phyloP scores from a whole-genome alignment of 53 echinoderm and acorn worm genomes.

The Luidia sarsii region DNA sequence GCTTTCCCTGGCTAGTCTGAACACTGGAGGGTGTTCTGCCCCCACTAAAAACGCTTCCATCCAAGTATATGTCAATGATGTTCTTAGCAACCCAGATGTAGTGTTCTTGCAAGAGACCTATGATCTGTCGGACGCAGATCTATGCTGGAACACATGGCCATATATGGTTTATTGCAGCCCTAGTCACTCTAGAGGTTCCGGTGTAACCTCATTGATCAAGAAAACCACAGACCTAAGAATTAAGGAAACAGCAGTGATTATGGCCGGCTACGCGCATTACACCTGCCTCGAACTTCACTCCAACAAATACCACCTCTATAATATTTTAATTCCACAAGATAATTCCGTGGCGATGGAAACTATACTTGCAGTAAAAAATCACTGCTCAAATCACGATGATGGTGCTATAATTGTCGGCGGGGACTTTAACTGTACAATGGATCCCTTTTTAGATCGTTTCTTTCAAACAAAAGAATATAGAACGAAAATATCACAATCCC shows the following conservation, averaged over 20 bases:
- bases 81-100: not conserved
- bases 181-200: not conserved
- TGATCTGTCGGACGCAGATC: not conserved
- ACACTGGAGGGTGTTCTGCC: slow-evolving; percentile 17
- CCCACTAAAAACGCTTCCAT: not conserved
- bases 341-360: not conserved
- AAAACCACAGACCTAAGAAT: no score
- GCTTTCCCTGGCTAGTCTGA: not conserved
- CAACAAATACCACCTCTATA: not conserved
- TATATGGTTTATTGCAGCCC: not conserved
- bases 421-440: not conserved
- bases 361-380: not conserved
- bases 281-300: not conserved
- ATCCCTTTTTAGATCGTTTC: not conserved
- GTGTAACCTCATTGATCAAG: slow-evolving; percentile 25
- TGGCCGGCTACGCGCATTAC: not conserved
- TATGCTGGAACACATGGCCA: slow-evolving; percentile 20
- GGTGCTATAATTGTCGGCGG: not conserved
- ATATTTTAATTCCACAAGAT: slow-evolving; percentile 15
- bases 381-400: not conserved
- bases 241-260: no score
- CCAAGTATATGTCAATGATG: not conserved
- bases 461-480: not conserved
- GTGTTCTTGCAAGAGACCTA: not conserved
- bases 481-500: not conserved